phyloP scores from a whole-genome alignment of 2,797 vertebrate species.

The Nothura maculosa region DNA sequence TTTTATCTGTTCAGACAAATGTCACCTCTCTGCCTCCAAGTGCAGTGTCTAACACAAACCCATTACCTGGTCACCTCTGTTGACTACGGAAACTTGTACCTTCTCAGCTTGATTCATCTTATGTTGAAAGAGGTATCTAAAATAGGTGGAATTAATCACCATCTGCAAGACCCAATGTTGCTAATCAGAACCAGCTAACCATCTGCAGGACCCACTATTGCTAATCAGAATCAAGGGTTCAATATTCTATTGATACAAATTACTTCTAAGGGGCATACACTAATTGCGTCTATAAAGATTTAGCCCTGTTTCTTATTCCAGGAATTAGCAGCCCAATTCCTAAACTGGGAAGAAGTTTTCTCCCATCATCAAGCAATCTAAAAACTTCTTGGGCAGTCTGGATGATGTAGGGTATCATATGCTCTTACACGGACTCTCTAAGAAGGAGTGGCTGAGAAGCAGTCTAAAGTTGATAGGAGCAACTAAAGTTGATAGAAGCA shows the following conservation, averaged over 20 bases:
- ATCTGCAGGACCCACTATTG: no score
- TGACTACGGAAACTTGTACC: background rate
- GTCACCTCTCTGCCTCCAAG: background rate
- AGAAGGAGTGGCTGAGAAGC: background rate
- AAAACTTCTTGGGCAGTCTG: background rate
- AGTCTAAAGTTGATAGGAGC: background rate
- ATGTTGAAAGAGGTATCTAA: rapidly evolving
- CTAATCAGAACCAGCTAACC: no score
- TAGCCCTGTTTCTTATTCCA: background rate
- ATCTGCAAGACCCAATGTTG: background rate
- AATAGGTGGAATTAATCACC: background rate
- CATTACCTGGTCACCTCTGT: background rate
- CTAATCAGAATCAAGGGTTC: background rate
- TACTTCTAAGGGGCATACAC: background rate
- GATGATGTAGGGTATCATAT: background rate
- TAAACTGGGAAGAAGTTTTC: background rate
- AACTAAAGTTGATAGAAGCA: background rate
- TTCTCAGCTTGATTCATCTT: background rate
- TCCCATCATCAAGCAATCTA: background rate
- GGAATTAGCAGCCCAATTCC: background rate
- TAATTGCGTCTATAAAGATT: background rate
- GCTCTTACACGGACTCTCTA: background rate
- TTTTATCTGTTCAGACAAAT: background rate
- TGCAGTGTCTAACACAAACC: background rate
- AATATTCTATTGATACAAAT: background rate